Evolutionary conservation across 2,113 vertebrate genomes (phyloP), one percentile per base, ranked within the genome.

Genomic region (Hylia prasina): DNA sequence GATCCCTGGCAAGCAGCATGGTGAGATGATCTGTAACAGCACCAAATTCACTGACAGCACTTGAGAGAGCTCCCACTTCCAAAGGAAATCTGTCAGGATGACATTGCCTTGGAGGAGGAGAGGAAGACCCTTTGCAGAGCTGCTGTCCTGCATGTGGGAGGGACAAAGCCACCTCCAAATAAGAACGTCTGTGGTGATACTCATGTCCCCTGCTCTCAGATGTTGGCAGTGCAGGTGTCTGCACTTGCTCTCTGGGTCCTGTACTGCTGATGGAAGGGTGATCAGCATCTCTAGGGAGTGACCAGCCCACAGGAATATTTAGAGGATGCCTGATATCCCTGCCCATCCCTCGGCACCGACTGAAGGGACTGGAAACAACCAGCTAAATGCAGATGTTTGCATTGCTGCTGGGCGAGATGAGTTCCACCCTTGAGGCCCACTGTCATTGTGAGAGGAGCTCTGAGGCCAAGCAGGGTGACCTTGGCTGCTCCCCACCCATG

Each of bases 251-350:
- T 76, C 45, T 69, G 63, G 9, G 69, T 92, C 63, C 53, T n/a
- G 72, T 64, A 12, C 37, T 53, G n/a, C 24, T 1, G 3, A 10
- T 48, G 63, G 63, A 72, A 90, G 20, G 6, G 24, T 0, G 0
- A 24, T 25, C n/a, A n/a, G 22, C 24, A 73, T 11, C n/a, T 61
- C 37, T 22, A 25, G 44, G 61, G 44, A 51, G 20, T 28, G 39
- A 24, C 9, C 47, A 47, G 31, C 25, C 37, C 45, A 25, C 37
- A 40, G 35, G 60, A 63, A 17, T 71, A 53, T 47, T 54, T 57
- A 18, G 61, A 28, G n/a, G 61, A 80, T 60, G 31, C 15, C 23
- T n/a, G 25, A 22, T 60, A 15, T 7, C 33, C 5, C 15, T 68
- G 24, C 27, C 33, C 30, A 15, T 77, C 28, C 27, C 11, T 72